A percentile compares a stretch with the other conserved stretches of the same genome.
Conservation (phyloP, 2,888 invertebrate genomes). For the Folsomia manolachei region DNA sequence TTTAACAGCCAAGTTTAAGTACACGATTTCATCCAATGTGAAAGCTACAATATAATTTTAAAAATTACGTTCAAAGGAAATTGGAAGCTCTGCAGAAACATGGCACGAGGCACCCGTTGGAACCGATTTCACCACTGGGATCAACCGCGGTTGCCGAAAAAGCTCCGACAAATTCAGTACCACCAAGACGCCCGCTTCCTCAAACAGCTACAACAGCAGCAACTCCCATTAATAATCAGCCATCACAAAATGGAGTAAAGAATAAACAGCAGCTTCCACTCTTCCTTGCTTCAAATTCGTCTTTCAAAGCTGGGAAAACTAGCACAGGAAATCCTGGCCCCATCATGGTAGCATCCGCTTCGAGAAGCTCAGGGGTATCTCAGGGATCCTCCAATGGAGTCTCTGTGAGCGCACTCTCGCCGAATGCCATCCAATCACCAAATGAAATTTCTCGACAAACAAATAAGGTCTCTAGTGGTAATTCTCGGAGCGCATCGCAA, state of each 20-base stretch:
- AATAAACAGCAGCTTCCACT: slow-evolving; percentile 84
- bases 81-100: slow-evolving; percentile 77
- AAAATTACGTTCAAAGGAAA: slow-evolving; percentile 57
- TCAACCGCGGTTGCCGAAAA: slow-evolving; percentile 51
- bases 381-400: neutral
- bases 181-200: slow-evolving; percentile 51
- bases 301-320: slow-evolving; percentile 30
- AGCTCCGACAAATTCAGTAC: slow-evolving; percentile 52
- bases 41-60: neutral
- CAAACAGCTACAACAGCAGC: slow-evolving; percentile 30
- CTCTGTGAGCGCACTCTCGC: neutral
- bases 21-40: neutral
- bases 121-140: slow-evolving; percentile 42
- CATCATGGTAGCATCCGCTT: neutral
- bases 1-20: neutral
- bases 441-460: neutral
- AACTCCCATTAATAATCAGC: slow-evolving; percentile 27
- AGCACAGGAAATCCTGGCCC: neutral
- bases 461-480: neutral
- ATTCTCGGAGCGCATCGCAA: neutral
- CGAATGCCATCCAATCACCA: neutral
- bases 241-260: slow-evolving; percentile 48
- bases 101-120: slow-evolving; percentile 58
- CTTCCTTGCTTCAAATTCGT: slow-evolving; percentile 68
- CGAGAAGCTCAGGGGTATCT: too few species aligned